Base-by-base conservation (phyloP, 2,113 vertebrate species). In the Rousettus leschenaultii region DNA sequence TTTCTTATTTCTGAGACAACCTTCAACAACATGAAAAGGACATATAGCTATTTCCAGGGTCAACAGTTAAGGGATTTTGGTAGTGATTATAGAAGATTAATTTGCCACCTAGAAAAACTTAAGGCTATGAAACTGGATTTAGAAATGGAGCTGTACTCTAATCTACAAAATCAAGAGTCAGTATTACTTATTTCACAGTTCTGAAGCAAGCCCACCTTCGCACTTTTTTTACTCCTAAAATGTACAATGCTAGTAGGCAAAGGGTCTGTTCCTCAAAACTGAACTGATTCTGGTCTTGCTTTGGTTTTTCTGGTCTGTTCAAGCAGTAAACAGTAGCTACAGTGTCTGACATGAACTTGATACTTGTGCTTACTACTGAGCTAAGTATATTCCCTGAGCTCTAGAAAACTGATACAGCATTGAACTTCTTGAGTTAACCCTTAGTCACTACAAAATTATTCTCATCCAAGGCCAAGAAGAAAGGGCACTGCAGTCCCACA, bases 371-470 rank as follows among this genome's bases (percentile, higher is more conserved):
- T 96, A 97, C 97, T 93, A 96, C 88, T 95, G 88, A 94, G 93
- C 94, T 97, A 97, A 97, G 97, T 96, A 93, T 97, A 97, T 90
- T 97, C 97, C 88, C 96, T 95, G 51, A 91, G 91, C 93, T 94
- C 97, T 95, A 95, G 97, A 96, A 97, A 97, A 93, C 79, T 80
- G 95, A 98, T 97, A 77, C 6, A 13, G 59, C 79, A 70, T 24
- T 68, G 53, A 75, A 85, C 94, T 95, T 95, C 97, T 40, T 92
- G 59, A 93, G 86, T 95, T 96, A 97, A 97, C 93, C 78, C 86
- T 96, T 82, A 92, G 86, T 96, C 97, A 95, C 48, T 89, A 57
- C 57, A 89, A 88, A 26, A 71, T 77, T 96, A 87, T 82, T 93
- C 82, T 89, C 51, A 86, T 59, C 80, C 53, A 94, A 18, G 19